Conservation (phyloP, 2,888 invertebrate genomes). For the Galeopsomyia nigrocyanea region DNA sequence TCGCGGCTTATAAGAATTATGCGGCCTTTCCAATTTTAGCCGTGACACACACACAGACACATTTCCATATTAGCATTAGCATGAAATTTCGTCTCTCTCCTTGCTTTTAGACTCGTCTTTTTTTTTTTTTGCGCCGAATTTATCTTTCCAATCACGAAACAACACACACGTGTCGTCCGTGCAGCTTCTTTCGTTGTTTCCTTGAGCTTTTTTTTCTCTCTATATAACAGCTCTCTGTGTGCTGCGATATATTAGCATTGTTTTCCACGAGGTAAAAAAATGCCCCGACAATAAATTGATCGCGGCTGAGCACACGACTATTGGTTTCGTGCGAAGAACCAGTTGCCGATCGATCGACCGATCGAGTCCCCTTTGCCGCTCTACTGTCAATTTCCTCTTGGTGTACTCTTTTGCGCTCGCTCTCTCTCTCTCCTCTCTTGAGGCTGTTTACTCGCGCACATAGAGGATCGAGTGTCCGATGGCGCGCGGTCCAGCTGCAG, state of each 20-base stretch:
- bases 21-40: slow-evolving; percentile 33
- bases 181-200: too few relatives aligned
- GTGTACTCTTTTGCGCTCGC: background rate
- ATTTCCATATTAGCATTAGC: slow-evolving; percentile 26
- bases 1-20: too few relatives aligned
- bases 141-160: too few relatives aligned
- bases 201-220: too few relatives aligned
- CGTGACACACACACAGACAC: slow-evolving; percentile 36
- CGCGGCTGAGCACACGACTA: too few relatives aligned
- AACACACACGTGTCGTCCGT: too few relatives aligned
- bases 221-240: background rate
- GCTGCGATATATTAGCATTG: background rate
- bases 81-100: slow-evolving; percentile 22
- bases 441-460: background rate
- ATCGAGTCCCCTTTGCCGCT: background rate
- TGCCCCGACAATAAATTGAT: too few relatives aligned
- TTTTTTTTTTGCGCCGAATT: too few relatives aligned
- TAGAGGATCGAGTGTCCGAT: background rate
- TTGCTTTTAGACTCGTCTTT: background rate
- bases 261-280: too few relatives aligned
- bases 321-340: slow-evolving; percentile 11
- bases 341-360: slow-evolving; percentile 21
- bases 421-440: slow-evolving; percentile 12
- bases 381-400: too few relatives aligned
- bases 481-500: background rate